These are phyloP conservation scores for Zootoca vivipara DNA, from an alignment of 2,113 vertebrate genomes.

Conservation along the genomic window DNA sequence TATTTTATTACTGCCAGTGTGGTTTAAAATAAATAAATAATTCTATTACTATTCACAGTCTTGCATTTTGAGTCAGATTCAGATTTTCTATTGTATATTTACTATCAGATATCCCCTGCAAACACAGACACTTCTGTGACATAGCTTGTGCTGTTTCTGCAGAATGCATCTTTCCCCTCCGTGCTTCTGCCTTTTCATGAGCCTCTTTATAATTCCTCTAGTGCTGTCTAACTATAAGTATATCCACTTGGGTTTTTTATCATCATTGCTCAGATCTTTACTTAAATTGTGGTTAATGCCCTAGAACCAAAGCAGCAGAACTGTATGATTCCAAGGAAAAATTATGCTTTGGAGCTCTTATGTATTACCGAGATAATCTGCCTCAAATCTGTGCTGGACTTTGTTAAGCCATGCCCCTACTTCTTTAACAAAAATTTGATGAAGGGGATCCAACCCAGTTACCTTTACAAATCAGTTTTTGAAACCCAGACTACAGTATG, in stretches of 20 bases:
- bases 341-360: not conserved
- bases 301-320: not conserved
- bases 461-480: too few relatives aligned
- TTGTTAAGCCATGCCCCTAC: not conserved
- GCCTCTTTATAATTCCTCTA: not conserved
- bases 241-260: not conserved
- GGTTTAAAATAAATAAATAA: too few relatives aligned
- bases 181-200: not conserved
- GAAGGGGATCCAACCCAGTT: not conserved
- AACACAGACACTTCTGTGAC: not conserved
- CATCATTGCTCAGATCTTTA: not conserved
- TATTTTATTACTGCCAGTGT: not conserved
- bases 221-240: not conserved
- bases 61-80: not conserved
- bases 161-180: not conserved
- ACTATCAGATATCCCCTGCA: not conserved
- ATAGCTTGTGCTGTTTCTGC: not conserved
- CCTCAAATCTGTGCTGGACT: not conserved
- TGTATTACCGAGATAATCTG: not conserved
- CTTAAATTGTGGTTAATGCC: not conserved
- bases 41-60: not conserved
- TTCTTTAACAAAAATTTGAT: not conserved
- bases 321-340: not conserved
- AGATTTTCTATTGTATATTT: not conserved
- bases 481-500: too few relatives aligned